Conservation (phyloP, 2,113 vertebrate genomes). For the Passer montanus region DNA sequence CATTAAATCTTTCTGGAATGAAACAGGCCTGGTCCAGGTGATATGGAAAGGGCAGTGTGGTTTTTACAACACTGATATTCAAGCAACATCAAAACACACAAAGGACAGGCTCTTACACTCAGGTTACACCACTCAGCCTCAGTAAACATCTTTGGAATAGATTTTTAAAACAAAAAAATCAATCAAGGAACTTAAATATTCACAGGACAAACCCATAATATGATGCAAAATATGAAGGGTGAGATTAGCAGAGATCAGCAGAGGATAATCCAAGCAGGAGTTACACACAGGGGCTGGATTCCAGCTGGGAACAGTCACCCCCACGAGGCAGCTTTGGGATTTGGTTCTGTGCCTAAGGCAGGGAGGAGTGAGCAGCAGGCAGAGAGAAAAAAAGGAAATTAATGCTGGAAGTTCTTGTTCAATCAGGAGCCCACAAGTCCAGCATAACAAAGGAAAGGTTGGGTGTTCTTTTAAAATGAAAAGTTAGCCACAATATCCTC, state of each 20-base stretch:
- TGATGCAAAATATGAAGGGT: rapidly evolving
- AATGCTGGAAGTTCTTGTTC: neutral
- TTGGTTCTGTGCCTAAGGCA: neutral
- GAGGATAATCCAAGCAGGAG: neutral
- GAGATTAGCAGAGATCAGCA: neutral
- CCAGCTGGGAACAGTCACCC: neutral
- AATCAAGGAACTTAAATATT: neutral
- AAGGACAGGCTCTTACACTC: neutral
- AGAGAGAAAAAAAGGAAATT: neutral
- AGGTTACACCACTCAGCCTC: neutral
- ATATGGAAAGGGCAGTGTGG: neutral
- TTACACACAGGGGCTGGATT: neutral
- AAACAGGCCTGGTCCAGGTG: neutral
- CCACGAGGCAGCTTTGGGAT: neutral
- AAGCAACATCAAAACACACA: neutral
- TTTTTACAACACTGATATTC: neutral
- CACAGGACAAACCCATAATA: neutral
- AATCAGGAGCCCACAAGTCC: neutral
- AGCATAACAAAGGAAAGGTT: neutral
- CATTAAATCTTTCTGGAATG: neutral
- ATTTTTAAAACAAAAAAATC: neutral
- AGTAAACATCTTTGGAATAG: neutral
- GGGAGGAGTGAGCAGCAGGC: neutral
- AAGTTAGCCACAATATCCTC: neutral
- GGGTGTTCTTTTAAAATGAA: neutral